Evolutionary conservation across 37 sponge, comb jelly and placozoan species (phyloP).

Genomic region (Lycopodina hypogea): DNA sequence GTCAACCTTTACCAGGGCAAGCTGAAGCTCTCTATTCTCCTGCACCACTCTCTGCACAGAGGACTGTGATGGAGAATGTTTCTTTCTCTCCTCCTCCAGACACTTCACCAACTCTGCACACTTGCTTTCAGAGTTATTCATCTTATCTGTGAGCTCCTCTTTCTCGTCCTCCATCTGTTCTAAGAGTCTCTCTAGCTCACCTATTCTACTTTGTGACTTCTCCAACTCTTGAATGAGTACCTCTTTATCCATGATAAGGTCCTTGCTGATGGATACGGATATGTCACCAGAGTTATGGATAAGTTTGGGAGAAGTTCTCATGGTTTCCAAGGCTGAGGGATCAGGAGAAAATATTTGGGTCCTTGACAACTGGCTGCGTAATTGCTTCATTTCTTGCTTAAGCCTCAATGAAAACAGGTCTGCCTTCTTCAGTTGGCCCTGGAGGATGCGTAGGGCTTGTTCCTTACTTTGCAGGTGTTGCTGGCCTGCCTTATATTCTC

Average conservation of each 20-base stretch:
- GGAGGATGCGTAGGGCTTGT: slow-evolving; percentile 43
- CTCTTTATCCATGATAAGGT: slow-evolving; percentile 34
- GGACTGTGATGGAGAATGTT: slow-evolving; percentile 30
- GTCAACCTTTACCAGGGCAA: slow-evolving; percentile 37
- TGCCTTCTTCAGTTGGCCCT: slow-evolving; percentile 24
- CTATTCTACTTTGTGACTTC: slow-evolving; percentile 1
- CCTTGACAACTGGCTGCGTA: slow-evolving; percentile 41
- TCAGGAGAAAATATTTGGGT: not conserved
- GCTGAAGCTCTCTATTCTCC: slow-evolving; percentile 52
- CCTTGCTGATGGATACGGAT: slow-evolving; percentile 1
- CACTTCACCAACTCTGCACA: slow-evolving; percentile 37
- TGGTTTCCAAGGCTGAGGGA: not conserved
- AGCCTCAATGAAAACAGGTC: not conserved
- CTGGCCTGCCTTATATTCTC: slow-evolving; percentile 17
- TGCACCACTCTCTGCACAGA: slow-evolving; percentile 33
- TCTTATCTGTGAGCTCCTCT: slow-evolving; percentile 41
- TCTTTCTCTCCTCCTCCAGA: slow-evolving; percentile 31
- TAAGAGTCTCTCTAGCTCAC: slow-evolving; percentile 35
- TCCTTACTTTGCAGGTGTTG: slow-evolving; percentile 58
- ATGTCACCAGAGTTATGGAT: not conserved
- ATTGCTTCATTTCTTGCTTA: slow-evolving; percentile 29
- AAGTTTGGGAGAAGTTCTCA: not conserved
- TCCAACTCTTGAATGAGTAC: slow-evolving; percentile 38
- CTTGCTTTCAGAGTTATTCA: slow-evolving; percentile 34
- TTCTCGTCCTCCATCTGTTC: slow-evolving; percentile 60